Evolutionary conservation across 2,888 invertebrate species (phyloP), one percentile per base, ranked within the genome.

Genomic region (Aleiodes alternator): DNA sequence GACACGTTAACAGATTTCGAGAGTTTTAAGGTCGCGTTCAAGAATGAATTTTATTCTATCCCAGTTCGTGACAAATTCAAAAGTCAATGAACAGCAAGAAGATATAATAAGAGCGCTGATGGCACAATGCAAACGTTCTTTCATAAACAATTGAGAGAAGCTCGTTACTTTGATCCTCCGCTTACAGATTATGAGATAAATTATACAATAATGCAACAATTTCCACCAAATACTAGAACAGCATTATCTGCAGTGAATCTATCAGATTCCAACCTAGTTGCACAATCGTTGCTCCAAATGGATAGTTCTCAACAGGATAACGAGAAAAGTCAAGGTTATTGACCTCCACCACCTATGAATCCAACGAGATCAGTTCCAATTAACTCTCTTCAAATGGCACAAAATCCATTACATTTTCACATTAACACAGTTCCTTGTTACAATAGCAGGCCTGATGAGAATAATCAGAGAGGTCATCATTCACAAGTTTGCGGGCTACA

Each of bases 91-190:
- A n/a, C n/a, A n/a, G n/a, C n/a, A n/a, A n/a, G n/a, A n/a, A n/a
- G n/a, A n/a, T n/a, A n/a, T n/a, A n/a, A n/a, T n/a, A n/a, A n/a
- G n/a, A n/a, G n/a, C n/a, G n/a, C n/a, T n/a, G n/a, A n/a, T n/a
- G n/a, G n/a, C n/a, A 72, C 72, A 7, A 56, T 77, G 48, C 77
- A 75, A 14, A n/a, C 73, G 0, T 74, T 66, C 31, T 74, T 74
- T 38, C 71, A 66, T 4, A 14, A 69, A 43, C 77, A 77, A 38
- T 4, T 74, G 2, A 71, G 34, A 59, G 71, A 77, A 43, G 31
- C 23, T 23, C 23, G 23, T 23, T 23, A 23, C 23, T 23, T 23
- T 2, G 23, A 23, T 23, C 23, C 23, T 23, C 23, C 2, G 23
- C 2, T 23, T 38, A 3, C 38, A 38, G 38, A 5, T 5, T 38